These are phyloP conservation scores for Rafetus swinhoei DNA, from an alignment of 2,113 vertebrate genomes.

Conservation along the genomic window DNA sequence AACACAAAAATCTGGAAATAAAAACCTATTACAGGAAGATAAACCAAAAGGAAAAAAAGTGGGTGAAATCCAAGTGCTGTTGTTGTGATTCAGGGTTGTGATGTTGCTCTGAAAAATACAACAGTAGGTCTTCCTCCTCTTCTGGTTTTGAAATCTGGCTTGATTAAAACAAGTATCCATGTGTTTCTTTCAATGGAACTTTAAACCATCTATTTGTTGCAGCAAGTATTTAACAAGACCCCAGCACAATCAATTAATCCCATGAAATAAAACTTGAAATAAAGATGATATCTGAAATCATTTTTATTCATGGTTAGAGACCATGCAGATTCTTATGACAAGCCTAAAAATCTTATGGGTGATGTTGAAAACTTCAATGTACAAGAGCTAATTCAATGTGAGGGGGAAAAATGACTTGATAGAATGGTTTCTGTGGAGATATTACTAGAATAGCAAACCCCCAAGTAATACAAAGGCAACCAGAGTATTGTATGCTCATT, in stretches of 20 bases:
- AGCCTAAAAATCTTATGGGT: conserved; percentile 81
- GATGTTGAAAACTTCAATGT: conserved; percentile 78
- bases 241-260: conserved; percentile 77
- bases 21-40: not conserved
- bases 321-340: conserved; percentile 74
- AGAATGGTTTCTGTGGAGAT: conserved; percentile 64
- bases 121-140: not conserved
- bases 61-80: not conserved
- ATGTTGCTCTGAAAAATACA: not conserved
- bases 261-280: conserved; percentile 76
- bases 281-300: conserved; percentile 77
- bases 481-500: conserved; percentile 71
- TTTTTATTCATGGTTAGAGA: conserved; percentile 83
- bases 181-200: conserved; percentile 40
- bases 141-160: not conserved
- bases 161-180: conserved; percentile 22
- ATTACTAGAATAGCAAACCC: conserved; percentile 71
- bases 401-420: conserved; percentile 55
- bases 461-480: conserved; percentile 72
- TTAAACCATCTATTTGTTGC: conserved; percentile 64
- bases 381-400: conserved; percentile 75
- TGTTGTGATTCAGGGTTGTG: not conserved
- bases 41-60: not conserved
- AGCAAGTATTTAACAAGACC: conserved; percentile 61
- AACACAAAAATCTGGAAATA: not conserved